A percentile compares a stretch with the other conserved stretches of the same genome.
Conservation (phyloP, 1,140 invertebrate species). For the Lamellibrachia luymesi region DNA sequence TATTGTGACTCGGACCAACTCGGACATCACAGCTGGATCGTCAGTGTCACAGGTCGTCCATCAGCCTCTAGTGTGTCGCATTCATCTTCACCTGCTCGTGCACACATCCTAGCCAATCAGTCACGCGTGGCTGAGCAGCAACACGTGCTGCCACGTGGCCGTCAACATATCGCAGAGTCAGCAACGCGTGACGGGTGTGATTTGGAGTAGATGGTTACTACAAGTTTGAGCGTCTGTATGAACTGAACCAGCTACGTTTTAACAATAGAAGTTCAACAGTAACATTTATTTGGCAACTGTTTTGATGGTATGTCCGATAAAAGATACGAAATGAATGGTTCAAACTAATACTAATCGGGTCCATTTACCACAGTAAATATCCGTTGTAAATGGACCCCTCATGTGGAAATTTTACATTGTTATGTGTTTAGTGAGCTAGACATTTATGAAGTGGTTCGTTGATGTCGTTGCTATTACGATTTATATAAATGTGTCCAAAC, state of each 20-base stretch:
- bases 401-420: too few species aligned
- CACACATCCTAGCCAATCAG: background rate
- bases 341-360: too few species aligned
- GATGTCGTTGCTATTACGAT: too few species aligned
- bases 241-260: background rate
- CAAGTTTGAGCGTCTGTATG: background rate
- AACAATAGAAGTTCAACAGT: background rate
- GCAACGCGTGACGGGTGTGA: background rate
- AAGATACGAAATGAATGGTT: background rate
- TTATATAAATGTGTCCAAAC: too few species aligned
- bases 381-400: too few species aligned
- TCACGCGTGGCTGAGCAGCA: background rate
- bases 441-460: too few species aligned
- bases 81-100: background rate
- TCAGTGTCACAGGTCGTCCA: background rate
- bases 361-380: too few species aligned
- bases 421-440: too few species aligned
- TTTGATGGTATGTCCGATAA: background rate
- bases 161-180: background rate
- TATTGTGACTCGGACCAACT: background rate
- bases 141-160: background rate
- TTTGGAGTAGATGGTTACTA: background rate
- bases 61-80: background rate
- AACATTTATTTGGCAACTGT: background rate
- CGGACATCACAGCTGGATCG: background rate